A percentile compares a stretch with the other conserved stretches of the same genome.
Conservation (phyloP, 2,113 vertebrate species). For the Phylloscopus trochilus region DNA sequence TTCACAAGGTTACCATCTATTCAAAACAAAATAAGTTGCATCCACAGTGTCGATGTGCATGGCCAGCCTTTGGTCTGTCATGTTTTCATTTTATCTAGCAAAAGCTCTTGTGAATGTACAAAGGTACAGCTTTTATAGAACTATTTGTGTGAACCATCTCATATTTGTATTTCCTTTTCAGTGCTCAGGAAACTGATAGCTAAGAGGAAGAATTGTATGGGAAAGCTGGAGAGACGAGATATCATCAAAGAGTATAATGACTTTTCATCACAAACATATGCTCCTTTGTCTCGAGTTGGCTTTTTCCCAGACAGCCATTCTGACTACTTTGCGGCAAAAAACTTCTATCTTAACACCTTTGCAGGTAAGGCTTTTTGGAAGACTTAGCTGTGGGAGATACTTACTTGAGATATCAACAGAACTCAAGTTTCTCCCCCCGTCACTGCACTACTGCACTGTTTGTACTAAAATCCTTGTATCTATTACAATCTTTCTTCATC, state of each 20-base stretch:
- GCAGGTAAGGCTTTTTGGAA: slow-evolving; percentile 75
- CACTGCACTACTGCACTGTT: neutral
- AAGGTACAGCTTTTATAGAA: neutral
- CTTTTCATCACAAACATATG: slow-evolving; percentile 72
- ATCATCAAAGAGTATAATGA: slow-evolving; percentile 76
- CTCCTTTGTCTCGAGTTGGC: slow-evolving; percentile 70
- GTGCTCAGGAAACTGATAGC: slow-evolving; percentile 83
- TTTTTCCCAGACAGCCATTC: slow-evolving; percentile 72
- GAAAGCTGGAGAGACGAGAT: slow-evolving; percentile 73
- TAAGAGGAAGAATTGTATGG: slow-evolving; percentile 76
- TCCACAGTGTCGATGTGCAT: neutral
- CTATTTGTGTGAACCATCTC: neutral
- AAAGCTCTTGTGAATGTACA: neutral
- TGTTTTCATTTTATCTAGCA: neutral
- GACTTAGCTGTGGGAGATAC: neutral
- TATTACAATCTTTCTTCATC: neutral
- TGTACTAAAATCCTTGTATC: neutral
- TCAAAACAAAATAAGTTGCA: neutral
- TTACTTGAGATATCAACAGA: neutral
- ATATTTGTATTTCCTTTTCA: slow-evolving; percentile 51
- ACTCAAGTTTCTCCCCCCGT: neutral
- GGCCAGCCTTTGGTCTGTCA: neutral
- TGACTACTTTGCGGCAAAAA: slow-evolving; percentile 68
- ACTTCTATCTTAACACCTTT: slow-evolving; percentile 79
- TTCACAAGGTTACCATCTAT: neutral